Conservation (phyloP, 2,888 invertebrate genomes). For the Entomobrya proxima region DNA sequence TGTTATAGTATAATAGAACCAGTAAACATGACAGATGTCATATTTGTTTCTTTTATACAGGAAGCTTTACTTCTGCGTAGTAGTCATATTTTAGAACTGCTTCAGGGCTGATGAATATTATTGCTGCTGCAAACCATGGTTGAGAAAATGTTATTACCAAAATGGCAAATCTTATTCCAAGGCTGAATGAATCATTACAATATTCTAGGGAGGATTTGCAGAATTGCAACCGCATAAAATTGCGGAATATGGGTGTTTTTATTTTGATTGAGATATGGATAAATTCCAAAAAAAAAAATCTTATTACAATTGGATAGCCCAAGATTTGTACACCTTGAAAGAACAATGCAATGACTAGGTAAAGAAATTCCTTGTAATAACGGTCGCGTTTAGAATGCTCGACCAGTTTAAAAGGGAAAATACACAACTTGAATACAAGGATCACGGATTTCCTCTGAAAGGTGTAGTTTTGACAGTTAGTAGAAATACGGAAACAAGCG, state of each 20-base stretch:
- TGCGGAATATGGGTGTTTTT: neutral
- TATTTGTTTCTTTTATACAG: neutral
- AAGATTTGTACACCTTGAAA: too few species aligned
- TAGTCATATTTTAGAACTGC: neutral
- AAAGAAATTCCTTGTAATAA: too few species aligned
- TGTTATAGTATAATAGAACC: neutral
- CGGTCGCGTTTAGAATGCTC: too few species aligned
- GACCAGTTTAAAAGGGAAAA: too few species aligned
- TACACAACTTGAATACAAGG: neutral
- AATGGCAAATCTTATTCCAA: neutral
- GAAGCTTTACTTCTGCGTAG: neutral
- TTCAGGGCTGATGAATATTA: slow-evolving; percentile 2
- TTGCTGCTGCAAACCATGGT: neutral
- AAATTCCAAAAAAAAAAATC: too few species aligned
- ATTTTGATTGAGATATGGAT: too few species aligned
- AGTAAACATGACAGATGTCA: neutral
- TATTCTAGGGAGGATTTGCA: neutral
- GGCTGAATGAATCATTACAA: neutral
- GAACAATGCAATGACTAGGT: too few species aligned
- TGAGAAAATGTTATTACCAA: neutral
- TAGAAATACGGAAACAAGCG: neutral
- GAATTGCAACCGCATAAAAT: neutral
- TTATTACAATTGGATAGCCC: too few species aligned
- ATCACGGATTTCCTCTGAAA: neutral
- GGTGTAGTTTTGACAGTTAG: neutral